Evolutionary conservation across 2,888 invertebrate species (phyloP).

Genomic region (Trichogramma evanescens): DNA sequence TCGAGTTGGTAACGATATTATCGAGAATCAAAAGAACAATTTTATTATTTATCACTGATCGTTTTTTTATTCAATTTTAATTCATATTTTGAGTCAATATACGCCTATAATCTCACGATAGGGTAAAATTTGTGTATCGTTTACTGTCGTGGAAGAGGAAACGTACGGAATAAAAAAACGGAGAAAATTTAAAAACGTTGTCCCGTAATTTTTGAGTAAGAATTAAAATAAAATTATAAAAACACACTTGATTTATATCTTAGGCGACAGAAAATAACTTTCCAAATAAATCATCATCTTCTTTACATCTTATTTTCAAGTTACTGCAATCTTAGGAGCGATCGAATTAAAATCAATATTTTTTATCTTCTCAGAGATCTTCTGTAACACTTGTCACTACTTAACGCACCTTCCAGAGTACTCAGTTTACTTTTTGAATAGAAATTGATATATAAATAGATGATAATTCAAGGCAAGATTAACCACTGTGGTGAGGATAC

Average conservation of each 20-base stretch:
- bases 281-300: too few relatives aligned
- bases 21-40: neutral
- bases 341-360: conserved; percentile 3
- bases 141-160: conserved; percentile 14
- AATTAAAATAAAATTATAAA: too few relatives aligned
- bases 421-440: conserved; percentile 29
- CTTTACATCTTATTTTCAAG: neutral
- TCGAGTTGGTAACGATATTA: too few relatives aligned
- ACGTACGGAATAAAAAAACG: conserved; percentile 13
- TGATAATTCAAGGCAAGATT: conserved; percentile 12
- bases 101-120: neutral
- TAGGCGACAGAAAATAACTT: too few relatives aligned
- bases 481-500: conserved; percentile 21
- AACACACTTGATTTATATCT: too few relatives aligned
- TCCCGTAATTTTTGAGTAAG: too few relatives aligned
- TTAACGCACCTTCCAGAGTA: conserved; percentile 50
- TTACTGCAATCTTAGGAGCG: neutral
- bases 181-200: too few relatives aligned
- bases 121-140: neutral
- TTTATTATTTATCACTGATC: too few relatives aligned
- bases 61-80: neutral
- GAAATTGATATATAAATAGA: conserved; percentile 15
- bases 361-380: conserved; percentile 2
- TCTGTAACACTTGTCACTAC: conserved; percentile 45
- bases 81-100: neutral